phyloP scores from a whole-genome alignment of 2,888 invertebrate genomes.

The Leucoma salicis region DNA sequence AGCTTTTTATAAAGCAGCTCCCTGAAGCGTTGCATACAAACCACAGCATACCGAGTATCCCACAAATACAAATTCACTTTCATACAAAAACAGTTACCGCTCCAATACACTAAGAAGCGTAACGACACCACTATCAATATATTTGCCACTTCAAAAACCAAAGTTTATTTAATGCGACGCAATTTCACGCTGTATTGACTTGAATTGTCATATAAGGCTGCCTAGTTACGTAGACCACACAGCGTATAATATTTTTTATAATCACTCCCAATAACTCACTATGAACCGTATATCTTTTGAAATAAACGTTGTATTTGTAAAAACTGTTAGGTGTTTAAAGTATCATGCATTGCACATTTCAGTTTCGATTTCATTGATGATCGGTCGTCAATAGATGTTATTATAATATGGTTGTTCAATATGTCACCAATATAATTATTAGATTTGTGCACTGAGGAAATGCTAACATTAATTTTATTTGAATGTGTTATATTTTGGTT shows the following conservation, averaged over 20 bases:
- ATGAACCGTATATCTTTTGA: not conserved
- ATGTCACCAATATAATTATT: slow-evolving; percentile 19
- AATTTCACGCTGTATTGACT: slow-evolving; percentile 73
- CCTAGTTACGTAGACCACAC: slow-evolving; percentile 70
- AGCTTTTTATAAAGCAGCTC: slow-evolving; percentile 7
- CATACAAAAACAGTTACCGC: slow-evolving; percentile 34
- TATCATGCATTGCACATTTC: slow-evolving; percentile 30
- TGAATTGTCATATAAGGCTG: slow-evolving; percentile 54
- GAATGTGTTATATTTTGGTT: not conserved
- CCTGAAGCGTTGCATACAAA: not conserved
- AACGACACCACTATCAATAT: slow-evolving; percentile 49
- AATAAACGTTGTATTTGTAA: not conserved
- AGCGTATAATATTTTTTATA: slow-evolving; percentile 28
- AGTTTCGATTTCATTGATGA: slow-evolving; percentile 35
- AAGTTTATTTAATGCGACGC: slow-evolving; percentile 57
- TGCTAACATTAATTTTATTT: too few relatives aligned
- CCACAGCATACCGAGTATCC: too few relatives aligned
- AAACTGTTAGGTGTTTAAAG: slow-evolving; percentile 4
- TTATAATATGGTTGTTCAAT: slow-evolving; percentile 17
- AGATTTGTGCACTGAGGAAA: not conserved
- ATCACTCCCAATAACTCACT: not conserved
- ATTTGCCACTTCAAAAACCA: slow-evolving; percentile 53
- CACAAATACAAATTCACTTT: slow-evolving; percentile 7
- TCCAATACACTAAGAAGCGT: slow-evolving; percentile 47
- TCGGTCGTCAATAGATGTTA: slow-evolving; percentile 25